A percentile compares a stretch with the other conserved stretches of the same genome.
phyloP scores from a whole-genome alignment of 2,113 vertebrate genomes.

The Ascaphus truei region DNA sequence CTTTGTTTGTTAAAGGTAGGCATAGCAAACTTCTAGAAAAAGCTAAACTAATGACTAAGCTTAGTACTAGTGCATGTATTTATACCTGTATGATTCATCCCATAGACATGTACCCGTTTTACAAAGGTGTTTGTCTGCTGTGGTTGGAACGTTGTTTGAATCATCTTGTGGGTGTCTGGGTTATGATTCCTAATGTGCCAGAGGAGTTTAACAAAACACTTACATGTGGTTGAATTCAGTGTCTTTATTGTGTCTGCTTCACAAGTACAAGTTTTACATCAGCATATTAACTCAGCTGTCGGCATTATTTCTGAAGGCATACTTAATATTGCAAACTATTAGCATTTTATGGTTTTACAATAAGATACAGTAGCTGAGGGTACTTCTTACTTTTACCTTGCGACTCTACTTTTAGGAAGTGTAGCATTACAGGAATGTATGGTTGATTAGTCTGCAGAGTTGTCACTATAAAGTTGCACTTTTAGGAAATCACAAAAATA shows the following conservation, averaged over 20 bases:
- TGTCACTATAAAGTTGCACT: neutral
- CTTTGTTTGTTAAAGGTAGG: slow-evolving; percentile 14
- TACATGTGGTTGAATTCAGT: slow-evolving; percentile 40
- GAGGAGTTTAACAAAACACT: slow-evolving; percentile 37
- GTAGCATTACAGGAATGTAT: neutral
- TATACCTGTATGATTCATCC: slow-evolving; percentile 36
- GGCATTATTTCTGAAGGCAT: slow-evolving; percentile 2
- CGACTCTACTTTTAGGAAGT: neutral
- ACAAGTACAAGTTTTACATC: slow-evolving; percentile 37
- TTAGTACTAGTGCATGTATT: neutral
- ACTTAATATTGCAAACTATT: slow-evolving; percentile 16
- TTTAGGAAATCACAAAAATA: neutral
- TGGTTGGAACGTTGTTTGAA: slow-evolving; percentile 33
- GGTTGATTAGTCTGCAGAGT: no score
- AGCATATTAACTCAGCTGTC: slow-evolving; percentile 17
- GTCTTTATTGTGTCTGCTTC: slow-evolving; percentile 40
- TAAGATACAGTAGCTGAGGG: no score
- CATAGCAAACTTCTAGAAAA: neutral
- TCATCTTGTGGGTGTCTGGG: slow-evolving; percentile 37
- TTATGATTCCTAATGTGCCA: slow-evolving; percentile 35
- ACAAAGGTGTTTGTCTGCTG: slow-evolving; percentile 37
- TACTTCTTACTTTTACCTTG: no score
- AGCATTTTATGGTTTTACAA: no score
- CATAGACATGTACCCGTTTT: slow-evolving; percentile 9
- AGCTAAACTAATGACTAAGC: slow-evolving; percentile 11